Evolutionary conservation across 2,888 invertebrate genomes (phyloP), one percentile per base, ranked within the genome.

Genomic region (Heliconius hortense): DNA sequence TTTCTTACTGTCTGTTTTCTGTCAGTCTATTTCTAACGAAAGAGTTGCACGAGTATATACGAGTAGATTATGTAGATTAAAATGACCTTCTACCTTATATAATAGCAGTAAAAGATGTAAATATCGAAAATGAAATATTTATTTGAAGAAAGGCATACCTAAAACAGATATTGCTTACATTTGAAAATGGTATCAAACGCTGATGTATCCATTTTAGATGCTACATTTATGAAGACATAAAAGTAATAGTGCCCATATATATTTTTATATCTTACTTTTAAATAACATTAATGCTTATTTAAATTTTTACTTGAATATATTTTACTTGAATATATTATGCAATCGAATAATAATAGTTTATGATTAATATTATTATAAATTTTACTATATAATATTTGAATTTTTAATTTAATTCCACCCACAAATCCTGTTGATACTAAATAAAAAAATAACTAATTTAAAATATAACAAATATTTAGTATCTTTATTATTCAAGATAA

Each of bases 401-500:
- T 8, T 35, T 31, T 35, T 35, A 35, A 35, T 35, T 35, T 66
- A 24, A 66, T 39, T 43, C 39, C 66, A 15, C 10, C 11, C 1
- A 66, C 39, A 66, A 66, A 66, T 18, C 66, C 43, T 8, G 4
- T 26, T 2, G 4, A 39, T 15, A 60, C 7, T 1, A 21, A 59
- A 56, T 18, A 21, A 39, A 43, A 53, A 35, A 39, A 70, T n/a
- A 79, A 77, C 70, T 76, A 67, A 77, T 73, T 75, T 75, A 69
- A 70, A 60, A 62, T 70, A 35, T 73, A 73, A 76, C 78, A 79
- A 80, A 79, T 77, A 79, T 78, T 79, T 78, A 69, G 72, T 78
- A 80, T 75, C 76, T 80, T 79, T 79, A 81, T 76, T 78, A 77
- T 77, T 73, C 74, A 69, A 60, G 64, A 75, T 75, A 74, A 69